These are phyloP conservation scores for Drosophila teissieri DNA, from an alignment of 1,140 invertebrate species.

Conservation along the genomic window DNA sequence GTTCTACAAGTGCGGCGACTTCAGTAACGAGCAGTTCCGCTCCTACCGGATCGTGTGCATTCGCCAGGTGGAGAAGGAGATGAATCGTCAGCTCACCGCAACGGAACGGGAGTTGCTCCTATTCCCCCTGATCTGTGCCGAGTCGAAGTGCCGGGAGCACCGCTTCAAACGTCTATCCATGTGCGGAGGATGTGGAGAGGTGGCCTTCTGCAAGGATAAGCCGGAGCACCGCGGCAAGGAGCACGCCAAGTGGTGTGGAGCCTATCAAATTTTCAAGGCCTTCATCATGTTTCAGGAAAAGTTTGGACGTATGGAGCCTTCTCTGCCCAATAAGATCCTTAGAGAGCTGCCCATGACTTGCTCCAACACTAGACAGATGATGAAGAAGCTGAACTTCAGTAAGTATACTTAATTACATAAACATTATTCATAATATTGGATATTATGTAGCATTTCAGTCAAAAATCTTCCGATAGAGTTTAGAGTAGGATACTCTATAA, in stretches of 20 bases:
- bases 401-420: not conserved
- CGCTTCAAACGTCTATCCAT: conserved; percentile 84
- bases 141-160: conserved; percentile 85
- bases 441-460: no score
- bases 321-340: conserved; percentile 85
- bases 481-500: no score
- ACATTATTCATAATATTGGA: not conserved
- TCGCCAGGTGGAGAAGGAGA: conserved; percentile 86
- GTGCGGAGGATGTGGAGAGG: conserved; percentile 87
- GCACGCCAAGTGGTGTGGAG: conserved; percentile 86
- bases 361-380: conserved; percentile 60
- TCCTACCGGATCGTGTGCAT: conserved; percentile 87
- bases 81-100: conserved; percentile 86
- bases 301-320: conserved; percentile 86
- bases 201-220: conserved; percentile 85
- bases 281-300: conserved; percentile 85
- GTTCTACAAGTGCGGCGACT: conserved; percentile 85
- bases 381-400: conserved; percentile 66
- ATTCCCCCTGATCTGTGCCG: conserved; percentile 87
- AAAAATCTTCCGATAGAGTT: no score
- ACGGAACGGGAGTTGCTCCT: conserved; percentile 89
- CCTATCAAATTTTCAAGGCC: conserved; percentile 86
- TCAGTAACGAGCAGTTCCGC: conserved; percentile 86
- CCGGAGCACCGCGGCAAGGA: conserved; percentile 84
- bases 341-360: conserved; percentile 67